Evolutionary conservation across 2,797 vertebrate species (phyloP), one percentile per base, ranked within the genome.

Genomic region (Pangasius krempfi): DNA sequence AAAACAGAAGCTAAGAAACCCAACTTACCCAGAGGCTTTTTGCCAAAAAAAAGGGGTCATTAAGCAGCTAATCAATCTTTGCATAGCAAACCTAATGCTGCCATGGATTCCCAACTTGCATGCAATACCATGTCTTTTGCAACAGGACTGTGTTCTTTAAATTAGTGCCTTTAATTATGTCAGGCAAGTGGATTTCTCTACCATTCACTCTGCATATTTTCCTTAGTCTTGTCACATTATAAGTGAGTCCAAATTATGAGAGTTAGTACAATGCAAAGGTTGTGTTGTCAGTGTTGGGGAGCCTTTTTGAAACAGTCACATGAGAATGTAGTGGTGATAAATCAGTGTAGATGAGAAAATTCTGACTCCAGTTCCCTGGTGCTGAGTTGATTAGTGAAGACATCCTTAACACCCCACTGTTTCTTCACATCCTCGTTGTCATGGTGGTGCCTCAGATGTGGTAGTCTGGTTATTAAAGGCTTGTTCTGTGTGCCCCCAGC

Each of bases 391-490:
- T 79, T 85, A 33, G 27, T 84, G 47, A 89, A 84, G 60, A 73
- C 80, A 50, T 62, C 14, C 16, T 40, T 33, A 73, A 18, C 30
- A 76, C 37, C 62, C 40, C 18, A 33, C 78, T 33, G 62, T 68
- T 88, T 85, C 16, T 75, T 86, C 2, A 72, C 44, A 68, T 60
- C 56, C 52, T 84, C n/a, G n/a, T 87, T 89, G 88, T 84, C 68
- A 83, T 66, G 68, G 79, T 16, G 78, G 54, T 40, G 70, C 64
- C 40, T 64, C 70, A 50, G 85, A 54, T 40, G 84, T 79, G 54
- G 62, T 81, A 58, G 85, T 84, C 76, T 88, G 62, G 68, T 80
- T 44, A 86, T 89, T 86, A 88, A 88, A 60, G 30, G 2, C 84
- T 86, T 84, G 73, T 83, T 87, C 18, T 50, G 16, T 79, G 50